A percentile compares a stretch with the other conserved stretches of the same genome.
Conservation (phyloP, 2,888 invertebrate genomes). For the Trisateles emortualis region DNA sequence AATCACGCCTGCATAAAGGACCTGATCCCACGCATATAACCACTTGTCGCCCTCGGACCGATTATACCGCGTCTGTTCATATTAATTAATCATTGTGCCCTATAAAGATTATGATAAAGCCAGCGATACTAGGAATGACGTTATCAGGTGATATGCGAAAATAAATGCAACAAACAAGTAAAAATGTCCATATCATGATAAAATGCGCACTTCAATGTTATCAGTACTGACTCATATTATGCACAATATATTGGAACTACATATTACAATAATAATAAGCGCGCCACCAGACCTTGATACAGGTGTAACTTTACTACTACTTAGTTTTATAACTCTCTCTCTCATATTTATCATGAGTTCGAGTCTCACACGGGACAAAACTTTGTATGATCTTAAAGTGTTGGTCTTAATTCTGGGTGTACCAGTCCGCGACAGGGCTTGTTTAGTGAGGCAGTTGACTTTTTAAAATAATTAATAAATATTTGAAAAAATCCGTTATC, state of each 20-base stretch:
- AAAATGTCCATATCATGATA: constrained; percentile 15
- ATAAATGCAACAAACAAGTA: constrained; percentile 30
- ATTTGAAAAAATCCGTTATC: constrained; percentile 39
- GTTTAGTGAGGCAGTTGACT: too few species aligned
- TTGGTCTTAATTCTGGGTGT: too few species aligned
- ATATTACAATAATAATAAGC: not conserved
- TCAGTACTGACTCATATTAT: constrained; percentile 7
- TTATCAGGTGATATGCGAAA: constrained; percentile 7
- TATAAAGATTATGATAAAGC: constrained; percentile 25
- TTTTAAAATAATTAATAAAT: too few species aligned
- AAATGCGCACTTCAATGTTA: constrained; percentile 7
- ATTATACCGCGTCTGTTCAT: constrained; percentile 36
- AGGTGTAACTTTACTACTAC: too few species aligned
- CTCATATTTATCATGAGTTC: too few species aligned
- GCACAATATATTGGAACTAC: not conserved
- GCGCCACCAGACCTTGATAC: too few species aligned
- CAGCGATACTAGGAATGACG: constrained; percentile 5
- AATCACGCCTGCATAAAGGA: constrained; percentile 66
- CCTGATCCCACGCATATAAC: constrained; percentile 76
- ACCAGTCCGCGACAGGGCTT: too few species aligned
- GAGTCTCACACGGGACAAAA: too few species aligned
- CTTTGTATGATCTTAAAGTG: too few species aligned
- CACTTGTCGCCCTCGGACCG: constrained; percentile 57
- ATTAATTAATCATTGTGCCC: constrained; percentile 44
- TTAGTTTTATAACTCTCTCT: too few species aligned